Percentiles rank a stretch among this genome's conserved stretches.
Evolutionary conservation across 2,888 invertebrate species (phyloP).

Genomic region (Phlogophora meticulosa): DNA sequence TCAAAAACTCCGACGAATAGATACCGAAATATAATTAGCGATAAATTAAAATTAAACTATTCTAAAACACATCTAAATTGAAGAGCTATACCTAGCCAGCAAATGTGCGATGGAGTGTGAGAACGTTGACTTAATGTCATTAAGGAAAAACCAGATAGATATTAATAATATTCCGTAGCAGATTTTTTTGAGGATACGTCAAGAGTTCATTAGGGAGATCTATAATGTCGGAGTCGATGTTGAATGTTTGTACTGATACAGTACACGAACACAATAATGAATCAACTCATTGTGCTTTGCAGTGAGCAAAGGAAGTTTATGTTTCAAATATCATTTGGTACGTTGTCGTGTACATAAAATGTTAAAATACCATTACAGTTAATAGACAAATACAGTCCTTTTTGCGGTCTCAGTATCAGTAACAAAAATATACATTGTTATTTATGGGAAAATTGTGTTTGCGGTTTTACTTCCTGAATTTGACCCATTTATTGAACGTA

Average conservation of each 20-base stretch:
- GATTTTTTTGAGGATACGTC: slow-evolving; percentile 25
- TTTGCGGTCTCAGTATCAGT: slow-evolving; percentile 47
- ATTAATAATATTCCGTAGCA: slow-evolving; percentile 37
- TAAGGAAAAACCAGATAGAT: slow-evolving; percentile 25
- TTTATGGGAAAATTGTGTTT: slow-evolving; percentile 77
- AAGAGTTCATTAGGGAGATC: slow-evolving; percentile 17
- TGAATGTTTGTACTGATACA: background rate
- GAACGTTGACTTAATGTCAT: slow-evolving; percentile 45
- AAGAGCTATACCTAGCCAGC: slow-evolving; percentile 26
- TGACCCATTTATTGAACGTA: slow-evolving; percentile 79
- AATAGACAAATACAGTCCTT: slow-evolving; percentile 25
- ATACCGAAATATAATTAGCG: slow-evolving; percentile 25
- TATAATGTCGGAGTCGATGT: slow-evolving; percentile 4
- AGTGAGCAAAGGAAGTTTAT: slow-evolving; percentile 26
- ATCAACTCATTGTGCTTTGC: slow-evolving; percentile 6
- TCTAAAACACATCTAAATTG: slow-evolving; percentile 37
- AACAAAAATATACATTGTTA: slow-evolving; percentile 56
- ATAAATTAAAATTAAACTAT: slow-evolving; percentile 32
- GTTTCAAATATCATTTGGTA: slow-evolving; percentile 12
- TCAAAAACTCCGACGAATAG: too few relatives aligned
- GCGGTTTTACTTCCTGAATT: slow-evolving; percentile 87
- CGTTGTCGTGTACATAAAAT: background rate
- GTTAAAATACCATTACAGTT: slow-evolving; percentile 10
- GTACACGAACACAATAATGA: slow-evolving; percentile 3
- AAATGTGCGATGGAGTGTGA: slow-evolving; percentile 55